Base-by-base conservation (phyloP, 2,888 invertebrate species). In the Eristalinus sepulchralis region DNA sequence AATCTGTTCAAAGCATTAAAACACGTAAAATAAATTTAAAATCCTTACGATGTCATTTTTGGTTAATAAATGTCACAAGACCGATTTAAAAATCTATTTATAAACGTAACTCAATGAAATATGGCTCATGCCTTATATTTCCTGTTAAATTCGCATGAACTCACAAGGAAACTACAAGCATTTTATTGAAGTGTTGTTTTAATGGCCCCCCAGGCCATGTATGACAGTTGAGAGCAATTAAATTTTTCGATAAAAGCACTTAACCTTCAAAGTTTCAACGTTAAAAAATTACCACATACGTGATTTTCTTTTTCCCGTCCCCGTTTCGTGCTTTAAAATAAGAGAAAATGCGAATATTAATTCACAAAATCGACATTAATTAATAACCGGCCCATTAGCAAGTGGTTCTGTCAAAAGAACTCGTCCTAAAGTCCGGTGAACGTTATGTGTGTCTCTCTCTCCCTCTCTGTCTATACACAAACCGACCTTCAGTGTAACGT, bases 401-500 rank as follows among this genome's bases (percentile, higher is more conserved):
- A 55, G n/a, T 27, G 36, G 17, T 39, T 75, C 10, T 47, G 24
- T 11, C 39, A 66, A 10, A 17, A 47, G 39, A 64, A 64, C 36
- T 24, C 64, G 64, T 57, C 36, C 34, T 62, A 34, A 20, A 76
- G 47, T 47, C 17, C 17, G 8, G 17, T 6, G 34, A 34, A 1
- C 34, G 5, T 17, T 17, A 47, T 47, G 8, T 47, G 47, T 17
- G 1, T 17, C 8, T 17, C 17, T 17, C 47, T 55, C 36, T 22
- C 47, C 39, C 31, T 59, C 24, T 22, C 47, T 39, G 20, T 59
- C 24, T 47, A 47, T 13, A 59, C 8, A 47, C 31, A 33, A 22
- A n/a, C 17, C 70, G 27, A 77, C 53, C 68, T 62, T 60, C 36
- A 57, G 53, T 24, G 39, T 59, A 47, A 60, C 67, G 47, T 17